phyloP scores from a whole-genome alignment of 2,797 vertebrate species.

The Phalanger gymnotis region DNA sequence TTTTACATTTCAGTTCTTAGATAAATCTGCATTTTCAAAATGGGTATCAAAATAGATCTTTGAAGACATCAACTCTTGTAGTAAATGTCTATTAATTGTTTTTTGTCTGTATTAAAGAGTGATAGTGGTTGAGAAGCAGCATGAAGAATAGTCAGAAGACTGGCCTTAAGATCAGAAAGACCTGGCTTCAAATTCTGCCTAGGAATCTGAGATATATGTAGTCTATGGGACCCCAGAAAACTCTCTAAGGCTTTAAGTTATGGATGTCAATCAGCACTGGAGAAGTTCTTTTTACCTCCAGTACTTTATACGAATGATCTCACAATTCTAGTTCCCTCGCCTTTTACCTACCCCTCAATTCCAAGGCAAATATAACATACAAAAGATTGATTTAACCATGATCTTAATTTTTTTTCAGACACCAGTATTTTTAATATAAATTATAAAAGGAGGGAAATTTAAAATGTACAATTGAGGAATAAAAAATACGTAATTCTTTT shows the following conservation, averaged over 20 bases:
- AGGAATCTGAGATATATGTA: background rate
- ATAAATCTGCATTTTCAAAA: background rate
- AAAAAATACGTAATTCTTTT: background rate
- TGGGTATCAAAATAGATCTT: background rate
- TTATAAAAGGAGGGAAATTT: background rate
- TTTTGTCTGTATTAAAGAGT: background rate
- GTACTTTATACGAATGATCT: background rate
- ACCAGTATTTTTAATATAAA: background rate
- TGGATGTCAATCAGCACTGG: background rate
- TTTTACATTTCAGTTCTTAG: background rate
- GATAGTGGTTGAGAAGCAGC: background rate
- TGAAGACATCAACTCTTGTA: background rate
- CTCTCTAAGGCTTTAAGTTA: background rate
- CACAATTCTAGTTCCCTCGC: background rate
- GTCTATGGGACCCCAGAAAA: background rate
- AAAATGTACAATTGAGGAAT: background rate
- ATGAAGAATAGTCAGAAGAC: background rate
- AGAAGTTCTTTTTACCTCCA: background rate
- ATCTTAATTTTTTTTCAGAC: background rate
- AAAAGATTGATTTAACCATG: background rate
- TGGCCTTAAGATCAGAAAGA: background rate
- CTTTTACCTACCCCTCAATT: background rate
- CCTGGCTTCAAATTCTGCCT: background rate
- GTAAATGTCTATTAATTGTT: background rate
- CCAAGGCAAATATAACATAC: background rate